Percentiles rank a stretch among this genome's conserved stretches.
Evolutionary conservation across 2,113 vertebrate species (phyloP).

Genomic region (Camelus dromedarius): DNA sequence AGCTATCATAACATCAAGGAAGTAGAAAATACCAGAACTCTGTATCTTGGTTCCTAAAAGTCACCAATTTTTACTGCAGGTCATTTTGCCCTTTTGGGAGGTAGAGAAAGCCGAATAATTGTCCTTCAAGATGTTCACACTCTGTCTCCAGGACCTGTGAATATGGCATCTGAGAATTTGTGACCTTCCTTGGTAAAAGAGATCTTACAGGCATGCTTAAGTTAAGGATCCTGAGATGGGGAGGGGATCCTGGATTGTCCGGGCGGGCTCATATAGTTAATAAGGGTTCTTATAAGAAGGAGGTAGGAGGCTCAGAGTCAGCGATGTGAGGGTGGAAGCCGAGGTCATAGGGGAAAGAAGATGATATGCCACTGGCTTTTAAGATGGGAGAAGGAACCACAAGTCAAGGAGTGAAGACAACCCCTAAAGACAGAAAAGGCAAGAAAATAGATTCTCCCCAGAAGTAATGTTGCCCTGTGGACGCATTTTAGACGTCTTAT

Average conservation of each 20-base stretch:
- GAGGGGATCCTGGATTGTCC: not conserved
- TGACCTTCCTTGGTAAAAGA: not conserved
- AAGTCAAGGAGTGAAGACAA: not conserved
- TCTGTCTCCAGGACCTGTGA: not conserved
- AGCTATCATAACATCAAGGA: not conserved
- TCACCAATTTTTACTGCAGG: not conserved
- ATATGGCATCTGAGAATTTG: not conserved
- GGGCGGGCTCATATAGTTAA: not conserved
- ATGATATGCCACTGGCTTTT: not conserved
- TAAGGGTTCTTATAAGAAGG: not conserved
- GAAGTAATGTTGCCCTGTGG: not conserved
- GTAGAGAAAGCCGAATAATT: not conserved
- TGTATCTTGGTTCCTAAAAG: not conserved
- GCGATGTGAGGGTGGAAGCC: not conserved
- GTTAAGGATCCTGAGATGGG: not conserved
- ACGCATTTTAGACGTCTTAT: not conserved
- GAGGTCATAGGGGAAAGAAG: not conserved
- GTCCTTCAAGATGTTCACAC: not conserved
- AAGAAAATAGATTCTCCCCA: not conserved
- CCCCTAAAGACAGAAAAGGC: not conserved
- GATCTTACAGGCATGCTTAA: not conserved
- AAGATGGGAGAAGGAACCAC: not conserved
- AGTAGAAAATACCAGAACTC: not conserved
- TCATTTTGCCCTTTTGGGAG: not conserved
- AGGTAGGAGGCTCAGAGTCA: not conserved